A percentile compares a stretch with the other conserved stretches of the same genome.
Evolutionary conservation across 2,113 vertebrate species (phyloP).

Genomic region (Philantomba maxwellii): DNA sequence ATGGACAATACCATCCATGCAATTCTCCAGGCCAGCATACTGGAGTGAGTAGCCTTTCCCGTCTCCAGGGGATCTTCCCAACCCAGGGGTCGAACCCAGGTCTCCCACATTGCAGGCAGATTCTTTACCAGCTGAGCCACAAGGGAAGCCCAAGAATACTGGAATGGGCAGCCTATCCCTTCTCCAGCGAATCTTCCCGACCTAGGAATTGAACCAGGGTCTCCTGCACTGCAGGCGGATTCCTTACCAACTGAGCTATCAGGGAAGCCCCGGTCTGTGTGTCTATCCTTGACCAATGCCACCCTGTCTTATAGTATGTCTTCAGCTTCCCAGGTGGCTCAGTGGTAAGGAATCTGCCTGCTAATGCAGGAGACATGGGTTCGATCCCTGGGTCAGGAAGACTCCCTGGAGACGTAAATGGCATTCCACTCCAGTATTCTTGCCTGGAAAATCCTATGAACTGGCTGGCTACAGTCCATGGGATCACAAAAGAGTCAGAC

Average conservation of each 20-base stretch:
- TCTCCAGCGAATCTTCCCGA: rapidly evolving
- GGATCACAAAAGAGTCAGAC: not conserved
- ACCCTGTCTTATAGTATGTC: not conserved
- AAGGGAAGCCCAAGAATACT: not conserved
- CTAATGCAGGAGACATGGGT: not conserved
- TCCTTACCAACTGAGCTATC: not conserved
- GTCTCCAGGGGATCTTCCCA: not conserved
- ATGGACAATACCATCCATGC: not conserved
- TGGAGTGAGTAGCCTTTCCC: not conserved
- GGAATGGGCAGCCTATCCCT: not conserved
- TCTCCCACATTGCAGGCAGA: not conserved
- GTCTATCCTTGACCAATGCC: not conserved
- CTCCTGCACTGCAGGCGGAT: not conserved
- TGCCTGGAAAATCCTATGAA: not conserved
- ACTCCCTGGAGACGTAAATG: not conserved
- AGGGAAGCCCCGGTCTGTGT: not conserved
- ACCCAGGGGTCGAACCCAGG: not conserved
- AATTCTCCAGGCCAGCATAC: not conserved
- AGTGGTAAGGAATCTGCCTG: not conserved
- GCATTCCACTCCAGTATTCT: not conserved
- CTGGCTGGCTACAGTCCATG: not conserved
- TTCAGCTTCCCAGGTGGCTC: not conserved
- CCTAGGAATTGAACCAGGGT: not conserved
- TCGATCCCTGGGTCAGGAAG: not conserved
- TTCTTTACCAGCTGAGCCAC: not conserved